Base-by-base conservation (phyloP, 2,888 invertebrate species). In the Lottia scabra region DNA sequence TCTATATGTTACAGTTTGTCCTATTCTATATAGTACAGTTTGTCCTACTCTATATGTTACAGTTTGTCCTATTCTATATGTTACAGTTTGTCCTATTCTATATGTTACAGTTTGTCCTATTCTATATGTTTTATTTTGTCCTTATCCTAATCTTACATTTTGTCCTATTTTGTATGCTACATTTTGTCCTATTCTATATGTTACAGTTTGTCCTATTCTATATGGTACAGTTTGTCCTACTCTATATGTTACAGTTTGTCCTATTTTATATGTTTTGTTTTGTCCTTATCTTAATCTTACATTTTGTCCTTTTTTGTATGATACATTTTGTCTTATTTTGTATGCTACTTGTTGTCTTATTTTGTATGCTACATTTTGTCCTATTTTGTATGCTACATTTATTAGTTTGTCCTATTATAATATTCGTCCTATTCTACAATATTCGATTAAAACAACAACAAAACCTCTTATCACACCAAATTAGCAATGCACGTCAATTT, bases 241-340 rank as follows among this genome's bases (percentile, higher is more conserved):
- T 90, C 87, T 38, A 8, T 4, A 30, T 30, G 2, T 19, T 38
- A 19, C 30, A 26, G 16, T 43, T 63, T 63, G 63, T 79, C 87
- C 87, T 89, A 89, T 90, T 90, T 87, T 38, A 8, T 4, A 30
- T 30, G 2, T 2, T 30, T 30, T 30, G 30, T 30, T 30, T 30
- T 30, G 2, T 30, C 6, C 30, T 6, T 30, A 30, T 30, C 6
- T 30, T 30, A 30, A 30, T 30, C 30, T 30, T 30, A 30, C 6
- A 30, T 30, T 30, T 30, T 30, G 30, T 6, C 30, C 30, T n/a
- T n/a, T n/a, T n/a, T n/a, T n/a, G n/a, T n/a, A n/a, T n/a, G n/a
- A n/a, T n/a, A n/a, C n/a, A n/a, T n/a, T n/a, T n/a, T n/a, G n/a
- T n/a, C n/a, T n/a, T n/a, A n/a, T n/a, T n/a, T n/a, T n/a, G n/a